Evolutionary conservation across 1,140 invertebrate species (phyloP), one percentile per base, ranked within the genome.

Genomic region (Tetragnatha versicolor): DNA sequence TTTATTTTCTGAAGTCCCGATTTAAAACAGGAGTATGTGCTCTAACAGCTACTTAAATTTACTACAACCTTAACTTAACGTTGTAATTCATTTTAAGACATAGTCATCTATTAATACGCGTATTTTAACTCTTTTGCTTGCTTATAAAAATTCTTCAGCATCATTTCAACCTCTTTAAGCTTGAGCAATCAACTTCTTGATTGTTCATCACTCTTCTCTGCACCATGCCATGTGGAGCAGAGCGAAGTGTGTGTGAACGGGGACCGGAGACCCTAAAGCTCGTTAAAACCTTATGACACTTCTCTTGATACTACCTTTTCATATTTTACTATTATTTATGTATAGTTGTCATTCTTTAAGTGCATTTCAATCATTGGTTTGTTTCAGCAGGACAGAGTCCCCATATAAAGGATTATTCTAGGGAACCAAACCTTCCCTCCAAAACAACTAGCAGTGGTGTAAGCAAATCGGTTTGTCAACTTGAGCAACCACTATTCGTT

Each of bases 401-500:
- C n/a, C n/a, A n/a, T n/a, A n/a, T n/a, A n/a, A n/a, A n/a, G 12
- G 61, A 65, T 45, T 37, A 35, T 63, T 37, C 17, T 33, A 31
- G 42, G 1, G n/a, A n/a, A n/a, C n/a, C 22, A 3, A 14, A n/a
- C 35, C 12, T 42, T 37, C 37, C 39, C 29, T 20, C 14, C 37
- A 14, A 39, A 14, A 33, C 6, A 17, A 37, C 33, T 47, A 17
- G 20, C 2, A 17, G 12, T 17, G 42, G 12, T 47, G 42, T 12
- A 47, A 47, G 20, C 12, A 47, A 35, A 20, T 60, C 69, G 39
- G 2, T 73, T 45, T 45, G 69, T 31, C 69, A 73, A 31, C 55
- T 73, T 9, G 51, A 73, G 39, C 53, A 73, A 45, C 69, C 53
- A 12, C 27, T 73, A 25, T 9, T 73, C 9, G 42, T 73, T 17